These are phyloP conservation scores for Leptothorax acervorum DNA, from an alignment of 2,888 invertebrate genomes.

Conservation along the genomic window DNA sequence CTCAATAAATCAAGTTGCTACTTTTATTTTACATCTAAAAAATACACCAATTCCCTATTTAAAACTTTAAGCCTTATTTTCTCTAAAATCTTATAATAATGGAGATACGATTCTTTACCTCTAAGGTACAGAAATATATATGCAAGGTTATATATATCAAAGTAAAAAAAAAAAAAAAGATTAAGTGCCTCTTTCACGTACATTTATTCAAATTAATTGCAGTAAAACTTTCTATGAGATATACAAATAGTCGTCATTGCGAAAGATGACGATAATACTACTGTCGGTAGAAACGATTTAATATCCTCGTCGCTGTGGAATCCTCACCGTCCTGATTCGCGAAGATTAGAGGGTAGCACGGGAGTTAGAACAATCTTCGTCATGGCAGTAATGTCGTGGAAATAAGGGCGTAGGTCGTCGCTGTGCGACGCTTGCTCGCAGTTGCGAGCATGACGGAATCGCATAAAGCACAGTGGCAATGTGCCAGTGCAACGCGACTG, in stretches of 20 bases:
- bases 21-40: no score
- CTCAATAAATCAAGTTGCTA: no score
- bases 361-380: slow-evolving; percentile 33
- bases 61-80: no score
- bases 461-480: slow-evolving; percentile 68
- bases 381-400: slow-evolving; percentile 40
- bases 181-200: neutral
- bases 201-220: slow-evolving; percentile 10
- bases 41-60: no score
- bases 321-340: neutral
- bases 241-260: no score
- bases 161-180: neutral
- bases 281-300: slow-evolving; percentile 33
- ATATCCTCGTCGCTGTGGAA: neutral
- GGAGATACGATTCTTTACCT: no score
- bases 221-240: neutral
- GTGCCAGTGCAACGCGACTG: slow-evolving; percentile 68
- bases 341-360: slow-evolving; percentile 10
- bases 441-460: slow-evolving; percentile 56
- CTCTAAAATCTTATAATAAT: no score
- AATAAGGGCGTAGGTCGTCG: slow-evolving; percentile 52
- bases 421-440: slow-evolving; percentile 43
- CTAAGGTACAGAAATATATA: no score
- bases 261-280: neutral
- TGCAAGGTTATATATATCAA: no score